Conservation (phyloP, 1,140 invertebrate genomes). For the Medauroidea extradentata region DNA sequence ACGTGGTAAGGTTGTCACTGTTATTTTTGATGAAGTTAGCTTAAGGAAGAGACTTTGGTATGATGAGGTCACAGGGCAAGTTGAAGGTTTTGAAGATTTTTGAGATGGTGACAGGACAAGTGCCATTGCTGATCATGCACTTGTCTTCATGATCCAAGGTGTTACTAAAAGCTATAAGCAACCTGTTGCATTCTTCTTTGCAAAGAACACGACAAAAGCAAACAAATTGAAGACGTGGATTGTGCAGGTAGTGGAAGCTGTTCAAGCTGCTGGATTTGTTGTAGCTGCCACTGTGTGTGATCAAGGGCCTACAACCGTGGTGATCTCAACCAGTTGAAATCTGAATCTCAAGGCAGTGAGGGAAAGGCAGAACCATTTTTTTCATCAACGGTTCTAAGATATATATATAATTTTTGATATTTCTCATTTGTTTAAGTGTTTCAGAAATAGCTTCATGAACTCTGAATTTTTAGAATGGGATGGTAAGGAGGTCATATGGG, state of each 20-base stretch:
- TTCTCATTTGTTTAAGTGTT: no score
- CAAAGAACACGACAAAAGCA: slow-evolving; percentile 10
- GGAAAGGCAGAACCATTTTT: no score
- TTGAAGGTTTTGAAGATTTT: slow-evolving; percentile 26
- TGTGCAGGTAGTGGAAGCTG: neutral
- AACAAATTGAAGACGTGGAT: slow-evolving; percentile 6
- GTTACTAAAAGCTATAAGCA: slow-evolving; percentile 21
- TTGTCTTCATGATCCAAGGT: slow-evolving; percentile 24
- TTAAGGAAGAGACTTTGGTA: slow-evolving; percentile 13
- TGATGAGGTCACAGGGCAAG: slow-evolving; percentile 12
- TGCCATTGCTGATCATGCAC: slow-evolving; percentile 22
- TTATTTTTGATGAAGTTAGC: slow-evolving; percentile 23
- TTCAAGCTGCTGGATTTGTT: slow-evolving; percentile 3
- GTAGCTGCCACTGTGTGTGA: slow-evolving; percentile 15
- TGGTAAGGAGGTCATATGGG: no score
- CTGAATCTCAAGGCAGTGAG: no score
- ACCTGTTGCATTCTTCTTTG: slow-evolving; percentile 15
- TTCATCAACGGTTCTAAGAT: no score
- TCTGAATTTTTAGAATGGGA: neutral
- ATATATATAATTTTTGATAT: no score
- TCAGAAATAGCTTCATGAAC: neutral
- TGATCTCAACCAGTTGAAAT: no score
- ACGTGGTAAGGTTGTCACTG: slow-evolving; percentile 7
- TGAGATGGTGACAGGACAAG: slow-evolving; percentile 1
- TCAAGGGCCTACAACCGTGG: slow-evolving; percentile 10